Base-by-base conservation (phyloP, 1,140 invertebrate species). In the Rhynchophorus ferrugineus region DNA sequence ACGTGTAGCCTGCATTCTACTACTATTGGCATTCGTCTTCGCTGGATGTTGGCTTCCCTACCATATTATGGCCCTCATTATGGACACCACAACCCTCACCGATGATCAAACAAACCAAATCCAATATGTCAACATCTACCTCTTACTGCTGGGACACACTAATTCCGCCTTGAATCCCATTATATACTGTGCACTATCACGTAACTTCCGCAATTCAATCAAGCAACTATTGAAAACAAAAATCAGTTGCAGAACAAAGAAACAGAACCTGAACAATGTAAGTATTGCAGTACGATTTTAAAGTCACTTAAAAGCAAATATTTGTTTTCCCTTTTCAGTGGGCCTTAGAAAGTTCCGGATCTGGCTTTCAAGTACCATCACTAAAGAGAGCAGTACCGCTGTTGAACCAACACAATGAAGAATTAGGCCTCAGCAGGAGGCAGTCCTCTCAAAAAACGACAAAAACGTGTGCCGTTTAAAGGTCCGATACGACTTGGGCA, bases 111-210 rank as follows among this genome's bases (percentile, higher is more conserved):
- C 18, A 20, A 41, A 71, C 11, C 66, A 69, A 1, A 66, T 69
- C 9, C 66, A 63, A 7, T 41, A 57, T 2, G 62, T 75, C 9
- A 49, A 73, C 36, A 74, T 72, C 0, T 78, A 78, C 47, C 70
- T 76, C 6, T 63, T 79, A 18, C 65, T 79, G 2, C 63, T 79
- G 44, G 78, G 85, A 54, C 86, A 90, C 62, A 78, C 82, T 1
- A 91, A 91, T 69, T 88, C 85, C 6, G 89, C 87, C 20, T 80
- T 91, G 56, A 93, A 94, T 69, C 91, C 91, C 0, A 79, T 93
- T 36, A 82, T 94, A 3, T 93, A 93, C 68, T 91, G 89, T 63
- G 80, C 90, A 60, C 87, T 92, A 78, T 91, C 87, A 18, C 80
- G 83, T 33, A 90, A 88, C 68, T 92, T 95, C 66, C 78, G 90